Base-by-base conservation (phyloP, 2,888 invertebrate species). In the Geotrupes spiniger region DNA sequence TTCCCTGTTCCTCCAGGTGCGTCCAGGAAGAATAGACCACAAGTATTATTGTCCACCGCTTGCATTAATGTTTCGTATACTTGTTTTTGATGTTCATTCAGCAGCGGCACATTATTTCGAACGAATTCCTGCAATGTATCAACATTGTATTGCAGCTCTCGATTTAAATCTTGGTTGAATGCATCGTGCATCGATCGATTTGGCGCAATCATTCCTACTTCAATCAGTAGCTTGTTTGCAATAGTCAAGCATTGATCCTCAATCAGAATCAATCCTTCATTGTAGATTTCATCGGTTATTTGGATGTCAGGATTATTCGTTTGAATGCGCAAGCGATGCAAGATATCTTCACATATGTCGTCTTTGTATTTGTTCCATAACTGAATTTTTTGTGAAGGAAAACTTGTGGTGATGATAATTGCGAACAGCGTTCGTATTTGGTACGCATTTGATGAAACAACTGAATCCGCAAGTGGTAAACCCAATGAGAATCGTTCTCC, bases 1-100 rank as follows among this genome's bases (percentile, higher is more conserved):
- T 73, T 73, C 3, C 71, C 73, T 43, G 69, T 71, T 17, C 71
- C 63, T 27, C 61, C 63, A 9, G 61, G 58, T 9, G 61, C 60
- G 54, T 36, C 41, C 14, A 42, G 14, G 17, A 47, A 51, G 15
- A 41, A 45, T 10, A 53, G 21, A 14, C 46, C 49, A 40, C 59
- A 54, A 38, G 36, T 29, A 43, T 47, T 44, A 29, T 49, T 36
- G 2, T 47, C 27, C 46, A 51, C 44, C 27, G 51, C 48, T 1
- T 42, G 27, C 54, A 54, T 49, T 39, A 49, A 50, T 33, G 46
- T 37, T 36, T 57, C 44, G 46, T 52, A 52, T 46, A 50, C 40
- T 31, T 14, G 46, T 49, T 38, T 48, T 49, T 58, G 56, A 49
- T 57, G 44, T 1, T 42, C 44, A 48, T 41, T 51, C 50, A 59